A percentile compares a stretch with the other conserved stretches of the same genome.
phyloP scores from a whole-genome alignment of 2,113 vertebrate species.

The Elgaria multicarinata region DNA sequence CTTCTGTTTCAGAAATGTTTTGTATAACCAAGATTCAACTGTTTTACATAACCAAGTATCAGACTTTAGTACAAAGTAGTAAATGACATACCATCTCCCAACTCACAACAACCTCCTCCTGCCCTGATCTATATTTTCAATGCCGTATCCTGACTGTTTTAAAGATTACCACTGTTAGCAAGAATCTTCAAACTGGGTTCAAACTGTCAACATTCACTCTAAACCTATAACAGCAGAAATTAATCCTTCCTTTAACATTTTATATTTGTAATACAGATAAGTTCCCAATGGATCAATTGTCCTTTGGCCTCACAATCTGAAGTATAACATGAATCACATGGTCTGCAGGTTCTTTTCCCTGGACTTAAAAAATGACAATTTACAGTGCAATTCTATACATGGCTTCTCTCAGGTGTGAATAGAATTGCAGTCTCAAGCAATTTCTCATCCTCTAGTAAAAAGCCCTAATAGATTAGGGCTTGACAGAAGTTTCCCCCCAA shows the following conservation, averaged over 20 bases:
- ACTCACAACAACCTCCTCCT: neutral
- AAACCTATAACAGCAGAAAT: neutral
- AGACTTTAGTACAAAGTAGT: too few species aligned
- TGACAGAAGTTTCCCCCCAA: neutral
- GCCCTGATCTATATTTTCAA: neutral
- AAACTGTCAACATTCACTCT: neutral
- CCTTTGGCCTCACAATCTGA: neutral
- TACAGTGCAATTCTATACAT: too few species aligned
- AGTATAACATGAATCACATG: neutral
- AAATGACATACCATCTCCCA: too few species aligned
- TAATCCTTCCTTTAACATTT: neutral
- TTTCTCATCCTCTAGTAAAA: neutral
- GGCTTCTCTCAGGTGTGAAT: too few species aligned
- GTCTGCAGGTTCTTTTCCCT: neutral
- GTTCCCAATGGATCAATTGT: neutral
- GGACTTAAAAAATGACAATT: too few species aligned
- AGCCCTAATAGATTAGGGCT: neutral
- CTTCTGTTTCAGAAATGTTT: neutral
- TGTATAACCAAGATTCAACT: neutral
- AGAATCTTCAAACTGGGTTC: neutral
- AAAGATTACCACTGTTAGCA: neutral
- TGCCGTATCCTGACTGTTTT: neutral
- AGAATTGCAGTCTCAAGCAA: neutral
- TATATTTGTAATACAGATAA: neutral
- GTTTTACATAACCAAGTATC: too few species aligned